Evolutionary conservation across 2,888 invertebrate species (phyloP).

Genomic region (Diplazon laetatorius): DNA sequence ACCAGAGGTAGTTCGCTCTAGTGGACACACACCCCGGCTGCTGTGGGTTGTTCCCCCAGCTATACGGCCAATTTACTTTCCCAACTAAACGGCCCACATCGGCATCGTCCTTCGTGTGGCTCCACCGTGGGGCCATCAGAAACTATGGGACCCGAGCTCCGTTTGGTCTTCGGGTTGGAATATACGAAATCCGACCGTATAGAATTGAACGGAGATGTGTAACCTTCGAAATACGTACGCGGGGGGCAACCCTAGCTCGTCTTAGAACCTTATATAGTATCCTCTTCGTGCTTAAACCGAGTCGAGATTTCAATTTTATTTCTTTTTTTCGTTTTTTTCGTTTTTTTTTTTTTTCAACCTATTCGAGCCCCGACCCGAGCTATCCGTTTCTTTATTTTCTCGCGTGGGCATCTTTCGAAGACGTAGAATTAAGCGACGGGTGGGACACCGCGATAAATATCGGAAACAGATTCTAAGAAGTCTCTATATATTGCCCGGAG

Average conservation of each 20-base stretch:
- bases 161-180: no score
- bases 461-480: conserved; percentile 47
- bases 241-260: no score
- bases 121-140: conserved; percentile 50
- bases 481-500: conserved; percentile 3
- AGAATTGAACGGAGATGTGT: no score
- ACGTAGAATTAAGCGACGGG: conserved; percentile 35
- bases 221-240: no score
- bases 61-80: conserved; percentile 61
- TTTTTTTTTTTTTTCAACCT: conserved; percentile 21
- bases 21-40: conserved; percentile 23
- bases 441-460: conserved; percentile 47
- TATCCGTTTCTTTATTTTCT: conserved; percentile 25
- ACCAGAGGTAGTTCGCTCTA: conserved; percentile 50
- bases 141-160: no score
- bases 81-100: conserved; percentile 56
- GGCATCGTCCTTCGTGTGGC: background rate
- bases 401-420: conserved; percentile 22
- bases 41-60: conserved; percentile 41
- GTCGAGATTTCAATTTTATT: conserved; percentile 13
- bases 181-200: no score
- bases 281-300: background rate
- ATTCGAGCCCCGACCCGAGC: background rate
- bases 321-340: conserved; percentile 21
- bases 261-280: no score